Evolutionary conservation across 2,888 invertebrate species (phyloP), one percentile per base, ranked within the genome.

Genomic region (Stegana nigrithorax): DNA sequence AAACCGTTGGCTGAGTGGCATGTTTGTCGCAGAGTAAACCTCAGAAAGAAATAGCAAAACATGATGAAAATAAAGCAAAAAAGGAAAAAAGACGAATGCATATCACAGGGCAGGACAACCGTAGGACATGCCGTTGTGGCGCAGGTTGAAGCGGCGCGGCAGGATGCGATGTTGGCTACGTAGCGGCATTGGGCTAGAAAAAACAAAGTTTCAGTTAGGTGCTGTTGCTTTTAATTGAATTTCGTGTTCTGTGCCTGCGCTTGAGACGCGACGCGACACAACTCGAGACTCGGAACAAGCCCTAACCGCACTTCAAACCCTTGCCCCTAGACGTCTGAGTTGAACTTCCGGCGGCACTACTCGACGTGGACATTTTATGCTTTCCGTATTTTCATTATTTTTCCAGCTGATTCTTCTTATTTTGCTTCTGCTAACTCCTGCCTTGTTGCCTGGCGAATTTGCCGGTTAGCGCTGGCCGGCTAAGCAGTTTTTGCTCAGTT

Each of bases 161-260:
- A n/a, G n/a, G n/a, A n/a, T n/a, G n/a, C n/a, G n/a, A n/a, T n/a
- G n/a, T n/a, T n/a, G n/a, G n/a, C n/a, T n/a, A n/a, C n/a, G n/a
- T n/a, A 65, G 56, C 17, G 56, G 26, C 14, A 27, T 4, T 12
- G 17, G n/a, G 56, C 57, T 57, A 44, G 42, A 21, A 44, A 57
- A 27, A 39, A 63, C 73, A 76, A 76, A 76, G 80, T 81, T 80
- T 80, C 76, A 79, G 73, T 79, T 78, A 80, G 81, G 79, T 80
- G 79, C 76, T 76, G 80, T 81, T 79, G 80, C 81, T 73, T 81
- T 80, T 79, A 80, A 80, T 80, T 80, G 76, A 80, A 78, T 79
- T 79, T 79, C 73, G 68, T 78, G 57, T 57, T n/a, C n/a, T n/a
- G n/a, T n/a, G n/a, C n/a, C n/a, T n/a, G n/a, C n/a, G n/a, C n/a